Conservation (phyloP, 2,113 vertebrate species). For the Natator depressus region DNA sequence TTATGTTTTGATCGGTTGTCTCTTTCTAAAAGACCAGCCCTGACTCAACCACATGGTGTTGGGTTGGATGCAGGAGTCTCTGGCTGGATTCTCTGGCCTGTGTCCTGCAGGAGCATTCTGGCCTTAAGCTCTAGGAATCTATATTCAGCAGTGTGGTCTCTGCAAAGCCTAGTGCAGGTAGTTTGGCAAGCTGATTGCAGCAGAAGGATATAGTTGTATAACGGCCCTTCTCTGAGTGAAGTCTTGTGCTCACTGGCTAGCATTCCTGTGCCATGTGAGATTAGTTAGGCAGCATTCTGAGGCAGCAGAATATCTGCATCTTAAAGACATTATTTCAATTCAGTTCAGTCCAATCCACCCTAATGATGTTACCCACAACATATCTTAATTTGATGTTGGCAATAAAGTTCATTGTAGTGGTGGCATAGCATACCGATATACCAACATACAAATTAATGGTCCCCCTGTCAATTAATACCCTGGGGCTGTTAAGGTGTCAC, state of each 20-base stretch:
- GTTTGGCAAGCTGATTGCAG: not conserved
- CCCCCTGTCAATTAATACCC: slow-evolving; percentile 62
- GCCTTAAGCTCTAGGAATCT: not conserved
- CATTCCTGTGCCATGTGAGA: not conserved
- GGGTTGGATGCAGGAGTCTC: not conserved
- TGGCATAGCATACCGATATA: slow-evolving; percentile 24
- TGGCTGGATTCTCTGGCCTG: not conserved
- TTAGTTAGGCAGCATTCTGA: not conserved
- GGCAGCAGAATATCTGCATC: not conserved
- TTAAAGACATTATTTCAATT: slow-evolving; percentile 70
- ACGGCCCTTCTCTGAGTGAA: not conserved
- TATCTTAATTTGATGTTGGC: slow-evolving; percentile 75
- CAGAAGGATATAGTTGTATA: slow-evolving; percentile 25
- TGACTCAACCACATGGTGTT: not conserved
- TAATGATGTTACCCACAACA: slow-evolving; percentile 68
- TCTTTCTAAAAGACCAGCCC: not conserved
- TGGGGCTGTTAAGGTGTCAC: slow-evolving; percentile 69
- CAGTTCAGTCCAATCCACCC: slow-evolving; percentile 50
- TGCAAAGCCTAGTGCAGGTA: slow-evolving; percentile 5
- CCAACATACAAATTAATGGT: slow-evolving; percentile 67
- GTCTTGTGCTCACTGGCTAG: not conserved
- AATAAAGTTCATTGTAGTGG: slow-evolving; percentile 68
- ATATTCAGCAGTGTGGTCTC: rapidly evolving
- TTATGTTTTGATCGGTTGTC: not conserved
- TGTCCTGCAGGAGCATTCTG: not conserved